These are phyloP conservation scores for Mimumesa dahlbomi DNA, from an alignment of 2,888 invertebrate species.

Conservation along the genomic window DNA sequence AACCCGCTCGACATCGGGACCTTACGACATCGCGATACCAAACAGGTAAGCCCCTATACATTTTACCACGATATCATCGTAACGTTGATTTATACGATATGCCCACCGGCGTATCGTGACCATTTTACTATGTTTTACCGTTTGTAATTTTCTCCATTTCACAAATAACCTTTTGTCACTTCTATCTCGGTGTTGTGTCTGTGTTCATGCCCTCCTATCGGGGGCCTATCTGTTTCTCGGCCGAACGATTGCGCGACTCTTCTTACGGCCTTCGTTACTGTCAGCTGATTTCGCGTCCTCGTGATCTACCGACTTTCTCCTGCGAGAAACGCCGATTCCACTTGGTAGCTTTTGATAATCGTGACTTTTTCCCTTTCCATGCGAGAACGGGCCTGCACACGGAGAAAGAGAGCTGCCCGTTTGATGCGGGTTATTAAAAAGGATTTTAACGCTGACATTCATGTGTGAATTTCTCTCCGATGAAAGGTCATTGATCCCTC, in stretches of 20 bases:
- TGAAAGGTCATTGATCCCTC: constrained; percentile 36
- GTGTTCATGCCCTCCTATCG: not conserved
- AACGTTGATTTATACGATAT: too few relatives aligned
- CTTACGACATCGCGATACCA: constrained; percentile 2
- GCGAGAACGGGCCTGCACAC: not conserved
- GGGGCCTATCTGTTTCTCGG: not conserved
- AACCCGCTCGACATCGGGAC: constrained; percentile 10
- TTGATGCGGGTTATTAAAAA: constrained; percentile 5
- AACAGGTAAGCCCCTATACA: constrained; percentile 25
- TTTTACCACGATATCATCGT: too few relatives aligned
- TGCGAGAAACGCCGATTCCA: constrained; percentile 28
- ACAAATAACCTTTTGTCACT: constrained; percentile 25
- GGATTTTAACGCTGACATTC: constrained; percentile 6
- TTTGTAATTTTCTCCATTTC: not conserved
- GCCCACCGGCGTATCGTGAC: too few relatives aligned
- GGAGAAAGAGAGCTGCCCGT: not conserved
- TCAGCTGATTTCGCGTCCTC: constrained; percentile 57
- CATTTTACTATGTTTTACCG: not conserved
- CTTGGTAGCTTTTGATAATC: not conserved
- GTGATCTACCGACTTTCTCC: constrained; percentile 54
- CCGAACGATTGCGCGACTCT: constrained; percentile 15
- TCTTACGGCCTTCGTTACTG: constrained; percentile 40
- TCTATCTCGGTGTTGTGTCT: constrained; percentile 13
- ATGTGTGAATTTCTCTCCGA: constrained; percentile 47
- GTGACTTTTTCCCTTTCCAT: not conserved